Evolutionary conservation across 2,888 invertebrate genomes (phyloP).

Genomic region (Thymelicus lineola): DNA sequence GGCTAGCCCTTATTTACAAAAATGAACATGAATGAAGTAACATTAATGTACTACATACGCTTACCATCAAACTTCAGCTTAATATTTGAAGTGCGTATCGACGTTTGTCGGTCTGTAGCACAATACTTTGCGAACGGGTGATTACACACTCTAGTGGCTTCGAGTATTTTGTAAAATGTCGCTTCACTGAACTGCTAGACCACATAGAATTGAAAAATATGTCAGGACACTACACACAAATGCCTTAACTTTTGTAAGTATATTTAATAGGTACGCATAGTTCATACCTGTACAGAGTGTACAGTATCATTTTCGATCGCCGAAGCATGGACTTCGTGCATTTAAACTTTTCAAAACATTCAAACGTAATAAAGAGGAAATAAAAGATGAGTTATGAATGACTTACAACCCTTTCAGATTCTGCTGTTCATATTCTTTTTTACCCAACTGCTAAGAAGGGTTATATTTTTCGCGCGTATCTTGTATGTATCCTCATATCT

Average conservation of each 20-base stretch:
- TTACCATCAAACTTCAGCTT: slow-evolving; percentile 3
- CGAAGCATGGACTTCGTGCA: background rate
- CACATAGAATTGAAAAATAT: slow-evolving; percentile 64
- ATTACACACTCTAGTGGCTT: slow-evolving; percentile 75
- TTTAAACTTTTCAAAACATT: too few relatives aligned
- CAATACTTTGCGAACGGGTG: slow-evolving; percentile 63
- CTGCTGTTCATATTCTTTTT: too few relatives aligned
- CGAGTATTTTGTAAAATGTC: slow-evolving; percentile 56
- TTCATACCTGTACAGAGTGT: too few relatives aligned
- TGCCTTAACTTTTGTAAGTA: slow-evolving; percentile 1
- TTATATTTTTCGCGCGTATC: too few relatives aligned
- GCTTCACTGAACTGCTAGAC: slow-evolving; percentile 66
- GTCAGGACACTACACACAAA: background rate
- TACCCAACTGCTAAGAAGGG: too few relatives aligned
- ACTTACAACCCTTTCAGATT: too few relatives aligned
- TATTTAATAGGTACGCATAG: too few relatives aligned
- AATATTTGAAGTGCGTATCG: slow-evolving; percentile 36
- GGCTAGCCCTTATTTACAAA: background rate
- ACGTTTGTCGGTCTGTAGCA: slow-evolving; percentile 67
- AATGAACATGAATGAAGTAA: background rate
- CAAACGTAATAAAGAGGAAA: too few relatives aligned
- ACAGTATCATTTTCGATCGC: background rate
- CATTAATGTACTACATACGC: background rate
- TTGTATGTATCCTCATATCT: too few relatives aligned
- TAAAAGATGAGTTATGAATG: too few relatives aligned